Evolutionary conservation across 2,888 invertebrate species (phyloP), one percentile per base, ranked within the genome.

Genomic region (Caradrina kadenii): DNA sequence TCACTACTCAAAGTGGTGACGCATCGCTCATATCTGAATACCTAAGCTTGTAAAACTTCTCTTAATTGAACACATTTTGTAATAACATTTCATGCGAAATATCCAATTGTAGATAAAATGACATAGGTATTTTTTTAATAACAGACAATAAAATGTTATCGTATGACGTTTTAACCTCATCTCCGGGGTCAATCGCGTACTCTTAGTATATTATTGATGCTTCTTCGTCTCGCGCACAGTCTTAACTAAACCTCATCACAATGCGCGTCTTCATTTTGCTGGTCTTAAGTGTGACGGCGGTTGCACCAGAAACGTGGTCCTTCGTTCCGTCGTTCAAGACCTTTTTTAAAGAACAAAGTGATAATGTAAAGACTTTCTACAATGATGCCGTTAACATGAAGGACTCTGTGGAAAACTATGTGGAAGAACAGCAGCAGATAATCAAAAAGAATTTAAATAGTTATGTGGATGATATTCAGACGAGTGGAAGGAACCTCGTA

Each of bases 351-450:
- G 75, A 83, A 69, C 85, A 88, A 63, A 83, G 82, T 64, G 71
- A 85, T n/a, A 88, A 87, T 70, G 87, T 93, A 73, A 88, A 88
- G 48, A 74, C 85, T 0, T 89, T 91, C 49, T 89, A 89, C 35
- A 65, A 76, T 8, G 83, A 80, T 31, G 85, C 79, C 0, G 72
- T 89, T 0, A 88, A 87, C 45, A 85, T 92, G 80, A 90, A 89
- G 58, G 87, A 89, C 26, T 83, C 90, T 0, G 87, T 94, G 2
- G 89, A 91, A 22, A 87, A 71, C 22, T 94, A 91, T 79, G 83
- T 93, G 4, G 92, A 91, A 69, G 84, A 87, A 35, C 91, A 93
- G 65, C 90, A 93, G 49, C 87, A 85, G 70, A 88, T 89, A 49
- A 86, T 95, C 21, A 84, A 85, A 7, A 66, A 87, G 0, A 92